Evolutionary conservation across 2,888 invertebrate genomes (phyloP).

Genomic region (Drosophila anomelani): DNA sequence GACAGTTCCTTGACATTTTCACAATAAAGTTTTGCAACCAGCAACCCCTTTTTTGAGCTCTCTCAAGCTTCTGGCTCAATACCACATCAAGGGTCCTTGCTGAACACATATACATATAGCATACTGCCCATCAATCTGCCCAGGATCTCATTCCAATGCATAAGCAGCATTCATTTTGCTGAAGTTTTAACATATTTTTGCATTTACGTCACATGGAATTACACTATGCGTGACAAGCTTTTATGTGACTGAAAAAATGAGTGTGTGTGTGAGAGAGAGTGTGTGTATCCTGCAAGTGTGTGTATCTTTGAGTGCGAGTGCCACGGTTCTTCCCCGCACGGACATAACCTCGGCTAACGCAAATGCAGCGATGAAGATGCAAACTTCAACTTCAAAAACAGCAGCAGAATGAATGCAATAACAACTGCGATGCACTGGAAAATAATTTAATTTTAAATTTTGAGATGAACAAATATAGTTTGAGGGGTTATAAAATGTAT

Average conservation of each 20-base stretch:
- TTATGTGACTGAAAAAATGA: constrained; percentile 45
- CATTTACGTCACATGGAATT: constrained; percentile 77
- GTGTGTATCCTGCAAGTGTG: not conserved
- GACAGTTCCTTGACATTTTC: constrained; percentile 44
- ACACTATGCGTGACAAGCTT: constrained; percentile 75
- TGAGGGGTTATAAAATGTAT: not conserved
- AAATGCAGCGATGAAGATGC: constrained; percentile 53
- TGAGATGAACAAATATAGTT: not conserved
- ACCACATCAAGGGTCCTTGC: constrained; percentile 38
- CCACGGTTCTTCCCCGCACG: constrained; percentile 29
- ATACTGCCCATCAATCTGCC: constrained; percentile 44
- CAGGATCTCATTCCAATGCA: constrained; percentile 49
- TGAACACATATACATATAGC: constrained; percentile 11
- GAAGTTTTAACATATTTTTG: constrained; percentile 74
- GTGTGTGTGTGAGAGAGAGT: constrained; percentile 2
- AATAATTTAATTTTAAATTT: not conserved
- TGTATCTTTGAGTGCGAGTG: constrained; percentile 37
- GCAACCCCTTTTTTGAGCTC: constrained; percentile 35
- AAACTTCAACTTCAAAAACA: constrained; percentile 75
- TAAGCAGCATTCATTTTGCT: constrained; percentile 51
- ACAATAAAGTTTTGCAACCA: constrained; percentile 29
- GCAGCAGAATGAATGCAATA: constrained; percentile 23
- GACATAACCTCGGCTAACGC: constrained; percentile 70
- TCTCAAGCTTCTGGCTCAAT: constrained; percentile 31
- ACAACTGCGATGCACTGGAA: constrained; percentile 8